These are phyloP conservation scores for Periphyllus acericola DNA, from an alignment of 2,888 invertebrate species.

Conservation along the genomic window DNA sequence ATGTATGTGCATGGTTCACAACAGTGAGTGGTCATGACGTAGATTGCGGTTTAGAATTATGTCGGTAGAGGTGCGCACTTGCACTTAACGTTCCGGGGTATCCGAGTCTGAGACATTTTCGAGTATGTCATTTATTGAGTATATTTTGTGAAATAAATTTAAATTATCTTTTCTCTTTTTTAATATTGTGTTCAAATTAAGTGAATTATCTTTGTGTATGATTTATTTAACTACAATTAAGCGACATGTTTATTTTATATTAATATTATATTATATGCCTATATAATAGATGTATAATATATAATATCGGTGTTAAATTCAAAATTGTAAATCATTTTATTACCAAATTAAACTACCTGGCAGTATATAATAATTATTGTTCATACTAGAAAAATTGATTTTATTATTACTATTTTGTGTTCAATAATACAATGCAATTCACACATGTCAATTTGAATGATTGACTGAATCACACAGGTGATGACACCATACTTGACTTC, in stretches of 20 bases:
- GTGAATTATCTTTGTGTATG: conserved; percentile 25
- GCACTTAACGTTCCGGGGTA: not conserved
- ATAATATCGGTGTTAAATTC: conserved; percentile 45
- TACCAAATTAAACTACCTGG: conserved; percentile 39
- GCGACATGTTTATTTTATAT: conserved; percentile 23
- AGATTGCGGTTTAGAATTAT: not conserved
- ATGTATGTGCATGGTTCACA: not conserved
- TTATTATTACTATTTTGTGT: not conserved
- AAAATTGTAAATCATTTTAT: conserved; percentile 47
- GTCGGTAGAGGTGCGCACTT: not conserved
- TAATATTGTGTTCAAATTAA: conserved; percentile 36
- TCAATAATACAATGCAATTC: no score
- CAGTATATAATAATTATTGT: conserved; percentile 26
- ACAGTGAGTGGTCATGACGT: not conserved
- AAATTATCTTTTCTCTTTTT: not conserved
- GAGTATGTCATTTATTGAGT: not conserved
- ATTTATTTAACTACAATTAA: conserved; percentile 14
- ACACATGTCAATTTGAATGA: no score
- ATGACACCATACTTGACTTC: conserved; percentile 37
- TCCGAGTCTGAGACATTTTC: not conserved
- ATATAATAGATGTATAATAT: not conserved
- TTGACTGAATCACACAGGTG: conserved; percentile 8
- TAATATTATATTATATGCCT: conserved; percentile 37
- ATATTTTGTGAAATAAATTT: conserved; percentile 18
- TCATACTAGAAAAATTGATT: not conserved